Evolutionary conservation across 2,888 invertebrate genomes (phyloP).

Genomic region (Chrysodeixis includens): DNA sequence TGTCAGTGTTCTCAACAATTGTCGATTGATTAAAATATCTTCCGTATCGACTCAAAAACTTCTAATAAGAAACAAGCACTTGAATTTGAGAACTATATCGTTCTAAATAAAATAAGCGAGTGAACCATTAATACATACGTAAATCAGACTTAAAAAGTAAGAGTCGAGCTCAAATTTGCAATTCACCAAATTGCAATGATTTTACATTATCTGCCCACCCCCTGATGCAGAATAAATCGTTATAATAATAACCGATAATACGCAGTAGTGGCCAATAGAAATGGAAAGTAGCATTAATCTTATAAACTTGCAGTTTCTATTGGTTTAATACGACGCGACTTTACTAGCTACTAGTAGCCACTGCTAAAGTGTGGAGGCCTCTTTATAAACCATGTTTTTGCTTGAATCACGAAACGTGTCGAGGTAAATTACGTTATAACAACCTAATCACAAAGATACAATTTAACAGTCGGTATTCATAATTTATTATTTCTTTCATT

Average conservation of each 20-base stretch:
- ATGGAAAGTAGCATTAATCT: conserved; percentile 42
- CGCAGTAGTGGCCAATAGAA: conserved; percentile 25
- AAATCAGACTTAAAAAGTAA: too few species aligned
- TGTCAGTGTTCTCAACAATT: too few species aligned
- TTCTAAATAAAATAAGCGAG: not conserved
- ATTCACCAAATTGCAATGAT: too few species aligned
- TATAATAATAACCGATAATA: conserved; percentile 16
- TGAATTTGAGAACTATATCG: not conserved
- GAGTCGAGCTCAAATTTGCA: too few species aligned
- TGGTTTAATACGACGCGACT: conserved; percentile 24
- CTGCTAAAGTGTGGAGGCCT: conserved; percentile 14
- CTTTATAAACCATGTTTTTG: conserved; percentile 32
- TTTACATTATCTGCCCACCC: not conserved
- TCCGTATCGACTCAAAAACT: too few species aligned
- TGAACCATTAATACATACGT: too few species aligned
- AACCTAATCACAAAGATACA: conserved; percentile 40
- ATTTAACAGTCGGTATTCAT: conserved; percentile 34
- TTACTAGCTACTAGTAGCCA: conserved; percentile 14
- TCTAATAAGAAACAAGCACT: too few species aligned
- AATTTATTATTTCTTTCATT: conserved; percentile 21
- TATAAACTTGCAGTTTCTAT: conserved; percentile 49
- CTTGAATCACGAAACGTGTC: conserved; percentile 58
- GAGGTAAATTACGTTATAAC: conserved; percentile 61
- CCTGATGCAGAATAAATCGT: not conserved
- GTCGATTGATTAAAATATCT: not conserved